Base-by-base conservation (phyloP, 1,140 invertebrate genomes). In the Daktulosphaira vitifoliae region DNA sequence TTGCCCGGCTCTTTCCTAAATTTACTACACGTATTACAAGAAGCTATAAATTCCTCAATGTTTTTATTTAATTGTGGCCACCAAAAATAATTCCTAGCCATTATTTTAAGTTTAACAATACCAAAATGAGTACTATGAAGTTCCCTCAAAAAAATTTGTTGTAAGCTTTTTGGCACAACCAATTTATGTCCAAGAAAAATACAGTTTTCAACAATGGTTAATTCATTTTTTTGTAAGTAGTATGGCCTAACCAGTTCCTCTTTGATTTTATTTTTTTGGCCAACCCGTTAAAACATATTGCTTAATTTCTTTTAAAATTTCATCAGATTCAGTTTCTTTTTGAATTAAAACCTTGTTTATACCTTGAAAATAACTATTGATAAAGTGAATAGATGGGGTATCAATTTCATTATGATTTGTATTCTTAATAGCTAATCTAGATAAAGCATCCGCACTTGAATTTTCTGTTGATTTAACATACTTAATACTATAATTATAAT, bases 81-180 rank as follows among this genome's bases (percentile, higher is more conserved):
- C 29, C 44, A 69, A 38, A 68, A 20, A 22, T 65, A 66, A 25
- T 26, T 23, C 9, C 67, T 20, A 16, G 52, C 68, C 2, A 68
- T 6, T n/a, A 11, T 16, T 42, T 64, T 68, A 49, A 68, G 66
- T 62, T 69, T 69, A 18, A 66, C 44, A 9, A 69, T 66, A 13
- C 44, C 64, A 5, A 68, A 29, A 64, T 70, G 64, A 18, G 51
- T 54, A 18, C 39, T 15, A 33, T 67, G 53, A 29, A 54, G 38
- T 67, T 67, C 42, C n/a, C 18, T 23, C 25, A 67, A 44, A 2
- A 65, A 42, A 3, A 51, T 20, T 22, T 71, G 8, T 22, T 67
- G 62, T 15, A 74, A 68, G 9, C 22, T 68, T 51, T 51, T 23
- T 18, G 71, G 74, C 22, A 76, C 68, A n/a, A 73, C 67, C 18